phyloP scores from a whole-genome alignment of 1,140 invertebrate genomes.

The Ptiloglossa arizonensis region DNA sequence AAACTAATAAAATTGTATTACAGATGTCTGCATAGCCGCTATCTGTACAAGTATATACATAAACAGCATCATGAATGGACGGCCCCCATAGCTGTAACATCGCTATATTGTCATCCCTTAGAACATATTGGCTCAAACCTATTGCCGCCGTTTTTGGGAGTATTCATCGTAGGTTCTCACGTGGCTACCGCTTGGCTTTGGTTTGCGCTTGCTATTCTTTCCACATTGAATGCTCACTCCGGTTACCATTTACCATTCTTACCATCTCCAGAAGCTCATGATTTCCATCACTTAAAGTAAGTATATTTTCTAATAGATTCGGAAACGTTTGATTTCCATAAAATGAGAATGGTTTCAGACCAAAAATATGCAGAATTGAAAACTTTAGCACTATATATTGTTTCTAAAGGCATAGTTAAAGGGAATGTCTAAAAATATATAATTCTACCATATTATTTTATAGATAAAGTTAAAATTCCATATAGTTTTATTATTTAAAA shows the following conservation, averaged over 20 bases:
- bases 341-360: neutral
- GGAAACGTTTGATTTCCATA: neutral
- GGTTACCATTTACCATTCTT: conserved; percentile 95
- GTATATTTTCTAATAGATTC: conserved; percentile 58
- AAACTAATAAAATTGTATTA: conserved; percentile 16
- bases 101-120: conserved; percentile 93
- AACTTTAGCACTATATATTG: no score
- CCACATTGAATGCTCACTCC: conserved; percentile 92
- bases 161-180: conserved; percentile 91
- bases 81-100: conserved; percentile 91
- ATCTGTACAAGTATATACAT: conserved; percentile 92
- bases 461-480: neutral
- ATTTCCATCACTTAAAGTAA: conserved; percentile 95
- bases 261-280: conserved; percentile 94
- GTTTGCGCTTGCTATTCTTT: conserved; percentile 90
- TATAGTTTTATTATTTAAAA: conserved; percentile 2
- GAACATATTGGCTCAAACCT: conserved; percentile 94
- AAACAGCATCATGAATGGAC: conserved; percentile 94
- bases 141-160: conserved; percentile 90
- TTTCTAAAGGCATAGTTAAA: no score
- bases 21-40: conserved; percentile 89
- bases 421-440: no score
- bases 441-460: neutral
- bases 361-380: no score
- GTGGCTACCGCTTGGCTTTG: conserved; percentile 92